A percentile compares a stretch with the other conserved stretches of the same genome.
These are phyloP conservation scores for Euleptes europaea DNA, from an alignment of 2,113 vertebrate species.

Conservation along the genomic window DNA sequence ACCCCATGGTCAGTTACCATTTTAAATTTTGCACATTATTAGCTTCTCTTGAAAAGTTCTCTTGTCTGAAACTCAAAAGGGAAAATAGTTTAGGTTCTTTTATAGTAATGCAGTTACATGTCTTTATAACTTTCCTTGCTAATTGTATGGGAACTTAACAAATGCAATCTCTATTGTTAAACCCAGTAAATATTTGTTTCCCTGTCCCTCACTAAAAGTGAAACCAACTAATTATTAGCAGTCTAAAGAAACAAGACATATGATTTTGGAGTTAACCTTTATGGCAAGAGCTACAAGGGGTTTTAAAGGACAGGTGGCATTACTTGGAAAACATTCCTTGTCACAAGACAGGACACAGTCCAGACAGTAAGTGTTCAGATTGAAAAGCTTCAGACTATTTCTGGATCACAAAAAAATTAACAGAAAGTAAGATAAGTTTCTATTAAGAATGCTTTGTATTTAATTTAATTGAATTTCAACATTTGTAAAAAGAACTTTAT, in stretches of 20 bases:
- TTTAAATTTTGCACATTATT: no score
- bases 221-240: background rate
- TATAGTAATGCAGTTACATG: background rate
- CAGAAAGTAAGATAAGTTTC: background rate
- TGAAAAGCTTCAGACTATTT: background rate
- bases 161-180: background rate
- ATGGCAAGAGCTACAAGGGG: background rate
- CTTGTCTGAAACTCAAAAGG: no score
- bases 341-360: background rate
- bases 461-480: background rate
- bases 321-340: background rate
- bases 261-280: background rate
- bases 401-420: background rate
- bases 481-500: background rate
- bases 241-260: background rate
- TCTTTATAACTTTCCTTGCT: background rate
- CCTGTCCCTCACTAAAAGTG: background rate
- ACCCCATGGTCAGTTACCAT: no score
- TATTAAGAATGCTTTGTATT: background rate
- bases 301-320: background rate
- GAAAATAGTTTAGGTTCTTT: no score
- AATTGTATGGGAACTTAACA: background rate
- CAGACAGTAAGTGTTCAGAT: background rate
- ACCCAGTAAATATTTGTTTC: background rate
- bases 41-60: no score